Evolutionary conservation across 2,797 vertebrate genomes (phyloP), one percentile per base, ranked within the genome.

Genomic region (Sebastes umbrosus): DNA sequence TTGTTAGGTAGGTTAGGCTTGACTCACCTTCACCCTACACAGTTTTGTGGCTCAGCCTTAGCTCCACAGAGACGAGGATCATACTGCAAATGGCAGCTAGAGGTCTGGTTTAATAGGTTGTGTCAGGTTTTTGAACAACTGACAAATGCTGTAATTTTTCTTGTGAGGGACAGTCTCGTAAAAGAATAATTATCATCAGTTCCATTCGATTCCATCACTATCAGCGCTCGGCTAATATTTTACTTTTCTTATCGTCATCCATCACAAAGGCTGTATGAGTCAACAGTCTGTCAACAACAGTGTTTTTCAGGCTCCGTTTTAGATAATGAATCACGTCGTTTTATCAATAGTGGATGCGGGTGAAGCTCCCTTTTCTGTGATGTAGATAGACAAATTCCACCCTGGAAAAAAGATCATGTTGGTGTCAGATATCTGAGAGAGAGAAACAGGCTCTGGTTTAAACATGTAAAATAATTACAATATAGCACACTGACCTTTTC

Each of bases 401-500:
- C 7, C 3, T 27, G 32, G 31, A 24, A 43, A 58, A 64, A 75
- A 60, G 80, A 91, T 93, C 74, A 79, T 78, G 64, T 65, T 29
- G 58, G 77, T 85, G 85, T 94, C 85, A 86, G 66, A 87, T 86
- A 87, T 83, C 65, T 64, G 64, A 74, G 64, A 77, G 77, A 65
- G 77, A 65, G 79, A 79, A 74, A 65, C 55, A 69, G 43, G 73
- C 73, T 83, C 50, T 77, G 39, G 84, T 91, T 92, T 87, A 79
- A 92, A 90, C 80, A 87, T 91, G 87, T 90, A 90, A 90, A 93
- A 91, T 92, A 93, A 94, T 94, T 94, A 93, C 83, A 93, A 94
- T 94, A 89, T 85, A 93, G 82, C 87, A 84, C 68, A 27, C 46
- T 93, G 94, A 95, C 95, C 94, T 95, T 95, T 93, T 90, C 86